Evolutionary conservation across 2,888 invertebrate genomes (phyloP).

Genomic region (Sphaerophoria rueppellii): DNA sequence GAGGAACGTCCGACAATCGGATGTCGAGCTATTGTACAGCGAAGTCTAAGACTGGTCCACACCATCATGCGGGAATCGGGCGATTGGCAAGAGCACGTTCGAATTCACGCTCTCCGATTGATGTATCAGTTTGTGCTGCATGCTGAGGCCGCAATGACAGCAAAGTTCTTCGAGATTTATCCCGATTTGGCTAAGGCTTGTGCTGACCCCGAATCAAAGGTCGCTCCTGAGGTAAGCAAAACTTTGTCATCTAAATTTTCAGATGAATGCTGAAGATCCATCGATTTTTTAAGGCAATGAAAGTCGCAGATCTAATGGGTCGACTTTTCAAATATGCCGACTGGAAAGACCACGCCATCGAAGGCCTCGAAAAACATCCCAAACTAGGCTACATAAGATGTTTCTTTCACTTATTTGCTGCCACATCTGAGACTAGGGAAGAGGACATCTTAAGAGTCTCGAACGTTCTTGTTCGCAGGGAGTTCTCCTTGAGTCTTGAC

Average conservation of each 20-base stretch:
- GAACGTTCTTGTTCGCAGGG: slow-evolving; percentile 75
- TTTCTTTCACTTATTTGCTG: slow-evolving; percentile 79
- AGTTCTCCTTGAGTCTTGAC: slow-evolving; percentile 78
- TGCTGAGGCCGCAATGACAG: slow-evolving; percentile 80
- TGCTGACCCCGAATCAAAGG: slow-evolving; percentile 76
- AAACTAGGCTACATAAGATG: slow-evolving; percentile 79
- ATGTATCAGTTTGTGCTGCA: slow-evolving; percentile 81
- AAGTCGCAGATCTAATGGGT: slow-evolving; percentile 80
- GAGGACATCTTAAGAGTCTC: slow-evolving; percentile 77
- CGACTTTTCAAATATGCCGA: slow-evolving; percentile 78
- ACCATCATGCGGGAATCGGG: slow-evolving; percentile 79
- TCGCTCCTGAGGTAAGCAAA: slow-evolving; percentile 75
- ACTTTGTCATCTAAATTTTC: not conserved
- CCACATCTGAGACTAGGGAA: slow-evolving; percentile 66
- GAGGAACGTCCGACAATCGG: slow-evolving; percentile 92
- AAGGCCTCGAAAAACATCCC: slow-evolving; percentile 77
- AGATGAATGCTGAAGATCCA: too few species aligned
- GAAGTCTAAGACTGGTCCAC: slow-evolving; percentile 83
- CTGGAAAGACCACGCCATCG: slow-evolving; percentile 80
- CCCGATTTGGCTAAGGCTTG: slow-evolving; percentile 79
- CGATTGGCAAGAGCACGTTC: slow-evolving; percentile 82
- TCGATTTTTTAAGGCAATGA: slow-evolving; percentile 75
- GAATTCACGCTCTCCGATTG: slow-evolving; percentile 80
- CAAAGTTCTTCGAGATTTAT: slow-evolving; percentile 81
- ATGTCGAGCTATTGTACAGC: slow-evolving; percentile 90